Evolutionary conservation across 2,888 invertebrate species (phyloP).

Genomic region (Agrochola circellaris): DNA sequence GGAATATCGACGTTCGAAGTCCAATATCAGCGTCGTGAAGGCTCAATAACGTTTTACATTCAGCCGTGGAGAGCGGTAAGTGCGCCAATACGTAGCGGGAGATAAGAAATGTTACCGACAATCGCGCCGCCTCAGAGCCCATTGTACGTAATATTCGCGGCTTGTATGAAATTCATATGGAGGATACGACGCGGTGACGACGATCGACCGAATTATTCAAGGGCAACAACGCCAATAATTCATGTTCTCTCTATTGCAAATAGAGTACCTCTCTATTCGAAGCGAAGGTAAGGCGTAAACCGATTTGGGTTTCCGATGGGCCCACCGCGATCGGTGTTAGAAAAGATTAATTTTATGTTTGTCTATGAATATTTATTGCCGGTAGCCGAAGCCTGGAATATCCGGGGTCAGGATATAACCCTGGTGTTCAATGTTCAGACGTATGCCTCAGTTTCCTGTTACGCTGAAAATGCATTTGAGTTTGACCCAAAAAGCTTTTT

Average conservation of each 20-base stretch:
- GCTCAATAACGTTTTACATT: slow-evolving; percentile 84
- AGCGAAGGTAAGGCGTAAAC: slow-evolving; percentile 62
- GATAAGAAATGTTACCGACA: slow-evolving; percentile 84
- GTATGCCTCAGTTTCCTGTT: slow-evolving; percentile 53
- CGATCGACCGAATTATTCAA: slow-evolving; percentile 70
- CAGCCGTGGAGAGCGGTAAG: slow-evolving; percentile 78
- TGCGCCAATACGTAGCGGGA: slow-evolving; percentile 78
- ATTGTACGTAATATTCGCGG: slow-evolving; percentile 76
- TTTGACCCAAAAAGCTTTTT: slow-evolving; percentile 44
- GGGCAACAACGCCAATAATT: slow-evolving; percentile 71
- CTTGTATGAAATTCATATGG: slow-evolving; percentile 79
- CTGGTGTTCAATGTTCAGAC: slow-evolving; percentile 42
- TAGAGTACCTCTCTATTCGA: slow-evolving; percentile 57
- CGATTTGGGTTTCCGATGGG: slow-evolving; percentile 66
- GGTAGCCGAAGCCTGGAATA: slow-evolving; percentile 47
- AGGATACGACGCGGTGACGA: slow-evolving; percentile 62
- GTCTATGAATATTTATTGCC: slow-evolving; percentile 66
- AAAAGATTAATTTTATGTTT: slow-evolving; percentile 68
- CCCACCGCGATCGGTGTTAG: slow-evolving; percentile 56
- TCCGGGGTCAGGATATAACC: slow-evolving; percentile 47
- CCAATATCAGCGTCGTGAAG: slow-evolving; percentile 80
- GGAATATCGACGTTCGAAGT: slow-evolving; percentile 78
- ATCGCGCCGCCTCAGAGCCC: slow-evolving; percentile 76
- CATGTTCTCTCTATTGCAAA: slow-evolving; percentile 64
- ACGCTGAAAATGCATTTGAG: slow-evolving; percentile 45